Percentiles rank a stretch among this genome's conserved stretches.
Conservation (phyloP, 53 echinoderm and acorn worm species). For the Patiria pectinifera region DNA sequence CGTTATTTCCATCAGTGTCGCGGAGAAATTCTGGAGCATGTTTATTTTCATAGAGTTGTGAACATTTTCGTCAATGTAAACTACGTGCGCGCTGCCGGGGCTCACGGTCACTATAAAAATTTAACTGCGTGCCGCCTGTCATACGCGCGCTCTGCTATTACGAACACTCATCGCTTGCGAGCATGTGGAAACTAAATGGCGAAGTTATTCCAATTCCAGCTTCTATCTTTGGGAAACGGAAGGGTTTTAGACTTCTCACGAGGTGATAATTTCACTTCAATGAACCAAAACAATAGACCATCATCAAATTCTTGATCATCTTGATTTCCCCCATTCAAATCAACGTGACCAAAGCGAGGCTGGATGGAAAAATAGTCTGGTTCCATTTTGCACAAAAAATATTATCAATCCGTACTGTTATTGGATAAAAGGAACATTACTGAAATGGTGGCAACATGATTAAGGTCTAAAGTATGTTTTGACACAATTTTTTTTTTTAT, state of each 20-base stretch:
- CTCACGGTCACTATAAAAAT: neutral
- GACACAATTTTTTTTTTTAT: no score
- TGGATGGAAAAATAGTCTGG: no score
- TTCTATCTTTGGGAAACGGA: neutral
- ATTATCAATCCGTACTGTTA: no score
- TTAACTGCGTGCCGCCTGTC: neutral
- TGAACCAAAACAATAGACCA: neutral
- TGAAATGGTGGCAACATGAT: no score
- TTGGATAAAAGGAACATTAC: no score
- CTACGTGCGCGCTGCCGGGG: neutral
- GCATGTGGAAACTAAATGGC: neutral
- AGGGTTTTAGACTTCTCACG: neutral
- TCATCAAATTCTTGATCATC: no score
- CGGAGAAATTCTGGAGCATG: conserved; percentile 25
- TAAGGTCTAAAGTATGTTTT: no score
- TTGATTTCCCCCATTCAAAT: no score
- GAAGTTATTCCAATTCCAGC: no score
- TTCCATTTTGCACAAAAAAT: no score
- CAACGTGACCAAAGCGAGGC: no score
- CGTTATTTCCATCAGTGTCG: neutral
- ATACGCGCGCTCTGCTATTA: neutral
- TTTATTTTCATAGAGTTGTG: conserved; percentile 39
- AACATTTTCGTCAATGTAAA: conserved; percentile 24
- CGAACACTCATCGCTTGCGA: neutral
- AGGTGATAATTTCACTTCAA: neutral